Evolutionary conservation across 2,797 vertebrate genomes (phyloP).

Genomic region (Psittacula derbiana): DNA sequence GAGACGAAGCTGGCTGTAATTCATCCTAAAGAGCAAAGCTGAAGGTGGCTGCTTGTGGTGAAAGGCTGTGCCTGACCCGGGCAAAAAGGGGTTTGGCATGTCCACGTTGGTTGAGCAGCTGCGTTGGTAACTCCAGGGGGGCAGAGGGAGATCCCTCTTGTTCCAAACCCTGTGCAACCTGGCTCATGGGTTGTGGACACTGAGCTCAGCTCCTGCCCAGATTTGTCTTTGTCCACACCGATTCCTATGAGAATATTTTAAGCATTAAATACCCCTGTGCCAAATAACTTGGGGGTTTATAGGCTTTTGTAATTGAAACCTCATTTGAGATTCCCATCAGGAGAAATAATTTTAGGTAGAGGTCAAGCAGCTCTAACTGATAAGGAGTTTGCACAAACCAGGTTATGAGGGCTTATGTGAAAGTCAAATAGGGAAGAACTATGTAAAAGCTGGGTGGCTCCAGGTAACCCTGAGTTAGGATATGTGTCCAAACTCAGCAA

Average conservation of each 20-base stretch:
- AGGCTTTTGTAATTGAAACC: constrained; percentile 56
- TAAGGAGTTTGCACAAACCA: constrained; percentile 49
- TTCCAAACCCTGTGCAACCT: not conserved
- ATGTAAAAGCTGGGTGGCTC: not conserved
- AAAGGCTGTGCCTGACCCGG: not conserved
- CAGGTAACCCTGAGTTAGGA: not conserved
- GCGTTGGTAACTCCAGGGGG: fast-evolving
- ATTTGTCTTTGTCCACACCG: not conserved
- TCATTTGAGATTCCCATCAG: constrained; percentile 57
- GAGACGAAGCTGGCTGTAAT: not conserved
- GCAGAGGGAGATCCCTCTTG: not conserved
- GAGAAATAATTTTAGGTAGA: constrained; percentile 69
- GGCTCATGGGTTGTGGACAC: not conserved
- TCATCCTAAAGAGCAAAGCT: not conserved
- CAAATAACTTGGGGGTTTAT: not conserved
- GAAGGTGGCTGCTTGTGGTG: not conserved
- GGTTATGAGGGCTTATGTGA: constrained; percentile 52
- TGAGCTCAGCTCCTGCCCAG: not conserved
- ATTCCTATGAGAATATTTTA: not conserved
- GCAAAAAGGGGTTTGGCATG: fast-evolving
- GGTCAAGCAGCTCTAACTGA: constrained; percentile 58
- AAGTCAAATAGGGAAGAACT: constrained; percentile 37
- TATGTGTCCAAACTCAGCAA: not conserved
- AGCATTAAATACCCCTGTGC: not conserved
- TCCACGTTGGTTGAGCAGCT: fast-evolving